Base-by-base conservation (phyloP, 2,113 vertebrate genomes). In the Gymnogyps californianus region DNA sequence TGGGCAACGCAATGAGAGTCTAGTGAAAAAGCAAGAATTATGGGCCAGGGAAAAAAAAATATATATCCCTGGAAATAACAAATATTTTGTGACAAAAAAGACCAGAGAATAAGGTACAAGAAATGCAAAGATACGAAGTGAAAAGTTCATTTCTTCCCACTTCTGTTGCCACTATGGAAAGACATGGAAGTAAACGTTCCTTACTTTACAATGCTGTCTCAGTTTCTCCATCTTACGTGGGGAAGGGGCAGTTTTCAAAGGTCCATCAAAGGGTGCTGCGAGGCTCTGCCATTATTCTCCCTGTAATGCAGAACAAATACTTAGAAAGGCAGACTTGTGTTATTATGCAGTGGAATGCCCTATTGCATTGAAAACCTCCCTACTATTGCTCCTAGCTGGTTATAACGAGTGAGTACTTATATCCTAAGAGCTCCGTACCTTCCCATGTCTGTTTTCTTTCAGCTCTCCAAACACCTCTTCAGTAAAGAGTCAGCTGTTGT, bases 371-470 rank as follows among this genome's bases (percentile, higher is more conserved):
- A 44, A 47, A 34, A 13, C 49, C 24, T 32, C 47, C 28, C 75
- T 16, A 2, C 52, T 19, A 6, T 6, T 16, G 24, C 31, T 52
- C 54, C 29, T 4, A 19, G 22, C 38, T 3, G 18, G 18, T 19
- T 11, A 22, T 5, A 66, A 19, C 22, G 3, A 0, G 7, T 4
- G 28, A 40, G 29, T 13, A 17, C 42, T 15, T 16, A 4, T 0
- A 16, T 8, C 3, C 31, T 7, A 20, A 28, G 44, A 28, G 18
- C 22, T 36, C 49, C 2, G 0, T 8, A 4, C 28, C 26, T 17
- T 32, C 74, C 82, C 22, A 1, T 8, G 11, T 7, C 36, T 14
- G 12, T 12, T 36, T 44, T 51, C 44, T 29, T n/a, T 6, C 46
- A 47, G 24, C 25, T 54, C 46, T 54, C 51, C 49, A 19, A 21